Conservation (phyloP, 2,113 vertebrate genomes). For the Zosterops japonicus region DNA sequence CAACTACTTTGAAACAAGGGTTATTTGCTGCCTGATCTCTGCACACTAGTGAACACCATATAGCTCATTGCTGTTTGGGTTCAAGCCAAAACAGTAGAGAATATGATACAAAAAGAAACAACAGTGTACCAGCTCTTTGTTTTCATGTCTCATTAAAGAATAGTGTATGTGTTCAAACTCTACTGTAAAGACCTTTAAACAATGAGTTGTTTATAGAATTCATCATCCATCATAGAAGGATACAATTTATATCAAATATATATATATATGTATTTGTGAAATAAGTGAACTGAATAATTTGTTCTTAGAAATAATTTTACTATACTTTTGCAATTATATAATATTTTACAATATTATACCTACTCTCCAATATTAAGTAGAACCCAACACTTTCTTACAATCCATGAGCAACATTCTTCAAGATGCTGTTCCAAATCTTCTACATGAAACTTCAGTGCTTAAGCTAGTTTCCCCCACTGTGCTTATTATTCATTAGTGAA, state of each 20-base stretch:
- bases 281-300: background rate
- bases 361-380: background rate
- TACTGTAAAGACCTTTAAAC: background rate
- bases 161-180: background rate
- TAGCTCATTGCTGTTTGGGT: background rate
- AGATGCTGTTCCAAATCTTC: background rate
- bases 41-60: background rate
- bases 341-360: background rate
- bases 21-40: background rate
- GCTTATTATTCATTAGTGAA: background rate
- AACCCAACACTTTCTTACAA: background rate
- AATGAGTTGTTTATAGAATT: background rate
- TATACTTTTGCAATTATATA: background rate
- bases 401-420: background rate
- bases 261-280: background rate
- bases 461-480: background rate
- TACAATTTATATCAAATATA: background rate
- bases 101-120: background rate
- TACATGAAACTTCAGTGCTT: background rate
- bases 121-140: background rate
- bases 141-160: background rate
- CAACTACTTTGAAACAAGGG: background rate
- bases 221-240: background rate
- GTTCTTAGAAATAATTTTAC: background rate
- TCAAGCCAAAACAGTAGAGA: background rate